Evolutionary conservation across 2,797 vertebrate genomes (phyloP).

Genomic region (Cirrhinus molitorella): DNA sequence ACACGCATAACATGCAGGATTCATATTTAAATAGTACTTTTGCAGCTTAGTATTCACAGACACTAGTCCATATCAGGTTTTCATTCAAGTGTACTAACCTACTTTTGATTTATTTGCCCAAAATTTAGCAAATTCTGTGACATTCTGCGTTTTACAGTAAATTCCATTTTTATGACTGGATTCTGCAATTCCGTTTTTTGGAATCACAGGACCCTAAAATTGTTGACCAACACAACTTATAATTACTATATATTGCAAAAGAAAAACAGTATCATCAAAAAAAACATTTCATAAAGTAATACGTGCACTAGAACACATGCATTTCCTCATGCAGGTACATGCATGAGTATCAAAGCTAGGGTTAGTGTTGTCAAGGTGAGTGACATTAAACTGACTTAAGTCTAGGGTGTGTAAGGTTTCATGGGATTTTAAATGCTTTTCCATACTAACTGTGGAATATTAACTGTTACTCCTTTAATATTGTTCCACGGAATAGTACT

Average conservation of each 20-base stretch:
- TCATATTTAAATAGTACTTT: too few relatives aligned
- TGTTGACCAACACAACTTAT: not conserved
- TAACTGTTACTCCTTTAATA: not conserved
- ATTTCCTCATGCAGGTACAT: constrained; percentile 36
- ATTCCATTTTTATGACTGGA: too few relatives aligned
- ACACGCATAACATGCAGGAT: too few relatives aligned
- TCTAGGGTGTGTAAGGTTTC: not conserved
- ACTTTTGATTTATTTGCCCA: too few relatives aligned
- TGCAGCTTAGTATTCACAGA: too few relatives aligned
- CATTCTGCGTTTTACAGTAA: too few relatives aligned
- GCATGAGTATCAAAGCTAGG: constrained; percentile 4
- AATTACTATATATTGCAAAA: constrained; percentile 15
- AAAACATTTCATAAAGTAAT: constrained; percentile 31
- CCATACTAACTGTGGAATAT: not conserved
- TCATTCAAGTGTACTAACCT: too few relatives aligned
- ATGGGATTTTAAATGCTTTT: not conserved
- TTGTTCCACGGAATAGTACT: not conserved
- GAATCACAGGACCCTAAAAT: too few relatives aligned
- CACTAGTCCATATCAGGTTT: too few relatives aligned
- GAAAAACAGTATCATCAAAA: constrained; percentile 9
- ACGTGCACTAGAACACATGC: constrained; percentile 55
- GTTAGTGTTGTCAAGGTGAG: not conserved
- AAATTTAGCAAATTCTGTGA: too few relatives aligned
- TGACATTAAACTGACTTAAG: not conserved
- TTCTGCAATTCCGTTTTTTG: too few relatives aligned